Evolutionary conservation across 1,140 invertebrate genomes (phyloP).

Genomic region (Heliconius nattereri): DNA sequence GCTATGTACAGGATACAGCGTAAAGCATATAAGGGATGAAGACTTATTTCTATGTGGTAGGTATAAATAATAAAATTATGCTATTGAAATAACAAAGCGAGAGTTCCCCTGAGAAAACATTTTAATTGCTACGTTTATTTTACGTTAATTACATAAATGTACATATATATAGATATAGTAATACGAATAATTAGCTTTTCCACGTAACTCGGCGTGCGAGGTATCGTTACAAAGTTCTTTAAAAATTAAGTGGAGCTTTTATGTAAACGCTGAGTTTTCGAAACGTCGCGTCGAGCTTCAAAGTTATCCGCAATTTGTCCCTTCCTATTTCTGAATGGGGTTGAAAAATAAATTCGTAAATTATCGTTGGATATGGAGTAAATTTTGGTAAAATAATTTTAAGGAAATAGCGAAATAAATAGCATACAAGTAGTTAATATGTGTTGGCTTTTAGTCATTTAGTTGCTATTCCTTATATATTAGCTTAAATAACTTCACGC

Average conservation of each 20-base stretch:
- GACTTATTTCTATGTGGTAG: too few relatives aligned
- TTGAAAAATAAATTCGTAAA: constrained; percentile 5
- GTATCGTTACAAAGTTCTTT: constrained; percentile 12
- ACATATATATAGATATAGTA: background rate
- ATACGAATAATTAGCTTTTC: constrained; percentile 12
- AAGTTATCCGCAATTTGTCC: constrained; percentile 14
- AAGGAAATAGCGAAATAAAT: background rate
- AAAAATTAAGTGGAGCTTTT: constrained; percentile 11
- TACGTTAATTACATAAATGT: constrained; percentile 7
- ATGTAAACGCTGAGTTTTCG: background rate
- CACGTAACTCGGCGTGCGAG: background rate
- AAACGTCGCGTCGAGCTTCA: constrained; percentile 1
- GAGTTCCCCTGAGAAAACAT: constrained; percentile 6
- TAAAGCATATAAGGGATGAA: too few relatives aligned
- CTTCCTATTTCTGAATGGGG: background rate
- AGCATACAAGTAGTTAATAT: too few relatives aligned
- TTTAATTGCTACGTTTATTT: constrained; percentile 11
- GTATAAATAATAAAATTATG: constrained; percentile 10
- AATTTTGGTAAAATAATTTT: background rate
- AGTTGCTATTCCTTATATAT: too few relatives aligned
- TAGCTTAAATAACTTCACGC: too few relatives aligned
- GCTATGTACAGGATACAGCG: too few relatives aligned
- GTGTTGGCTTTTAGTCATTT: too few relatives aligned
- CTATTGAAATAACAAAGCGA: background rate
- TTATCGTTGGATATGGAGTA: background rate